These are phyloP conservation scores for Cardiocondyla obscurior DNA, from an alignment of 1,140 invertebrate genomes.

Conservation along the genomic window DNA sequence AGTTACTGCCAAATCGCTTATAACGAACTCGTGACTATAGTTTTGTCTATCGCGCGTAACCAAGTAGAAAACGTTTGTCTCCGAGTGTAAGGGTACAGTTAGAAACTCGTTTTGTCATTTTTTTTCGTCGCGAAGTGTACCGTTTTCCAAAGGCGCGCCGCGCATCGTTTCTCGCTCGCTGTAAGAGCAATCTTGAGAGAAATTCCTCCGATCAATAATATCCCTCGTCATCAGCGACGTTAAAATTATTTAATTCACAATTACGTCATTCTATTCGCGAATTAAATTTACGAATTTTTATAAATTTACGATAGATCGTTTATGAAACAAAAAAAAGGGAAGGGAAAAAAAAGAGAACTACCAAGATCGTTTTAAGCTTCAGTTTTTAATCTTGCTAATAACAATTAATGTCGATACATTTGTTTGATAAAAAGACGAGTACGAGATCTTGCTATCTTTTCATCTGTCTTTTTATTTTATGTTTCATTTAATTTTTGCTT, in stretches of 20 bases:
- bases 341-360: no score
- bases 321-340: no score
- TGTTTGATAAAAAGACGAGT: neutral
- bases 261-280: neutral
- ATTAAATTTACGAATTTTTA: neutral
- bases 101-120: conserved; percentile 67
- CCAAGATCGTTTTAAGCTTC: neutral
- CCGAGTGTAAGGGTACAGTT: conserved; percentile 73
- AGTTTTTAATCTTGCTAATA: neutral
- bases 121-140: conserved; percentile 67
- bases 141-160: conserved; percentile 68
- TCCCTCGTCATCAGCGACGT: neutral
- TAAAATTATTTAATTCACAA: neutral
- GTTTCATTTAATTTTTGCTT: neutral
- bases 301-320: neutral
- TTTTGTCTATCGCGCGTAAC: neutral
- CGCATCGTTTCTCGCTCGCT: neutral
- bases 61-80: conserved; percentile 58
- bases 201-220: no score
- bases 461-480: neutral
- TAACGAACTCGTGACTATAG: neutral
- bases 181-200: conserved; percentile 16
- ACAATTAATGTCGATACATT: neutral
- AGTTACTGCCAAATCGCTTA: neutral
- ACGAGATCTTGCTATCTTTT: neutral